Percentiles rank a stretch among this genome's conserved stretches.
These are phyloP conservation scores for Petrocephalus microphthalmus DNA, from an alignment of 2,113 vertebrate species.

Conservation along the genomic window DNA sequence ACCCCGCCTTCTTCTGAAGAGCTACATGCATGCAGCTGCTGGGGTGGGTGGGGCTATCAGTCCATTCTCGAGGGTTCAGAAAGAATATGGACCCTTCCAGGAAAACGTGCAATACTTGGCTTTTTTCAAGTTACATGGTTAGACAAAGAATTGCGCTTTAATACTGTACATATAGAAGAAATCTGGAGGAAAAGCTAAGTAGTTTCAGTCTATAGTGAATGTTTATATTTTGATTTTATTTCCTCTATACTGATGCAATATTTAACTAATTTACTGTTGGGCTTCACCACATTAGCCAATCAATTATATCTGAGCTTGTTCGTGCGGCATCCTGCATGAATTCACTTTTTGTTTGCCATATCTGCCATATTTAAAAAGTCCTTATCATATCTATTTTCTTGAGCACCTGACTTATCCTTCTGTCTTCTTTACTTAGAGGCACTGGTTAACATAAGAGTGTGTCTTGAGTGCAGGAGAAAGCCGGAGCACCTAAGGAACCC, in stretches of 20 bases:
- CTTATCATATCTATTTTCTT: neutral
- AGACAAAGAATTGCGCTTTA: neutral
- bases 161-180: neutral
- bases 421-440: neutral
- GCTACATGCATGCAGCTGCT: neutral
- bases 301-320: neutral
- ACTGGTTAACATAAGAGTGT: neutral
- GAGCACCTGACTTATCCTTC: neutral
- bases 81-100: neutral
- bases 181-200: neutral
- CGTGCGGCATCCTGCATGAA: neutral
- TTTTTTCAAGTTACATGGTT: neutral
- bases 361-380: neutral
- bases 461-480: neutral
- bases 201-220: neutral
- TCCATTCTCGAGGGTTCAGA: neutral
- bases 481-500: neutral
- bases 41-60: neutral
- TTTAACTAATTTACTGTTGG: neutral
- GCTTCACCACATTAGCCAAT: neutral
- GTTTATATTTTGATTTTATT: neutral
- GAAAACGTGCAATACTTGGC: neutral
- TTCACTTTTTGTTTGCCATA: neutral
- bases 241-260: neutral
- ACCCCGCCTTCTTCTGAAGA: constrained; percentile 80